Evolutionary conservation across 2,113 vertebrate species (phyloP).

Genomic region (Natator depressus): DNA sequence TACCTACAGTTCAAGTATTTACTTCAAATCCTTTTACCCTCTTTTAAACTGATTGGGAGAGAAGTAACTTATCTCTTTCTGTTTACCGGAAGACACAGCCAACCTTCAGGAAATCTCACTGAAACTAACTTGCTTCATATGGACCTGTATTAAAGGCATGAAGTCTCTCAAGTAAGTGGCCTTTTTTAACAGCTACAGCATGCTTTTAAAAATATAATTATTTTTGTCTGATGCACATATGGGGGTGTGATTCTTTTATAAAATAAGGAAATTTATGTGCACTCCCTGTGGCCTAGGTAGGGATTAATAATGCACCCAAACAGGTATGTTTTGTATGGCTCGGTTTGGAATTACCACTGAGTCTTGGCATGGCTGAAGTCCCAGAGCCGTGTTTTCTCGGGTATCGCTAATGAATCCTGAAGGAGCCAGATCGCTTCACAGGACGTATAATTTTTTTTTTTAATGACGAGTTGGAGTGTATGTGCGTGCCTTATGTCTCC

Average conservation of each 20-base stretch:
- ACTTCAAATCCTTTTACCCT: background rate
- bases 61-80: background rate
- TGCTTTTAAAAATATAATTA: slow-evolving; percentile 5
- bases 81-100: background rate
- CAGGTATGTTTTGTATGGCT: slow-evolving; percentile 51
- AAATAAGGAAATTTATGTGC: slow-evolving; percentile 13
- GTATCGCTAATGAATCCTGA: slow-evolving; percentile 16
- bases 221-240: background rate
- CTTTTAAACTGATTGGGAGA: background rate
- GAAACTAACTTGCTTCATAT: background rate
- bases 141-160: background rate
- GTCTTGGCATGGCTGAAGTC: slow-evolving; percentile 37
- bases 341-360: background rate
- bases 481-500: slow-evolving; percentile 23
- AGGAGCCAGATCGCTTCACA: slow-evolving; percentile 51
- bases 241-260: slow-evolving; percentile 27
- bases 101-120: background rate
- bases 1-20: background rate
- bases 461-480: slow-evolving; percentile 47
- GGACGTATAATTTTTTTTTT: slow-evolving; percentile 31
- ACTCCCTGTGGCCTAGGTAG: background rate
- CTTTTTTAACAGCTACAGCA: background rate
- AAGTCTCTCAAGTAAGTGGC: background rate
- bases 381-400: background rate
- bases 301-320: slow-evolving; percentile 13